These are phyloP conservation scores for Psilopsiagon aymara DNA, from an alignment of 2,113 vertebrate species.

Conservation along the genomic window DNA sequence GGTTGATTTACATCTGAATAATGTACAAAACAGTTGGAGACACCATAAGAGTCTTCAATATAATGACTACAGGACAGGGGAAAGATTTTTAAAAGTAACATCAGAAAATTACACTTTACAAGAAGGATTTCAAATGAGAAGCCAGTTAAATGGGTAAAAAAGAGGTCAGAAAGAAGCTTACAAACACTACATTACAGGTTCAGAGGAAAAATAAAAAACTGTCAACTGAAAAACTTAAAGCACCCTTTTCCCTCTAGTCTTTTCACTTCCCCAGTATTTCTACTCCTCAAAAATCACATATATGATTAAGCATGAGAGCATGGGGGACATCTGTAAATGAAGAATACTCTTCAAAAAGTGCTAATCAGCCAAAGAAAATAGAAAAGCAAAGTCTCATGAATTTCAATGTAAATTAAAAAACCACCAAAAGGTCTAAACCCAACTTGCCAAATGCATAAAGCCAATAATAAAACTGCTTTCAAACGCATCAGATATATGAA, in stretches of 20 bases:
- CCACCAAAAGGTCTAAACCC: not conserved
- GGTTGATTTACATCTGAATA: not conserved
- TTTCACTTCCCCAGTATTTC: not conserved
- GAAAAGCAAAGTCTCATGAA: not conserved
- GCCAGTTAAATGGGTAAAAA: not conserved
- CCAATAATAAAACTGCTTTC: slow-evolving; percentile 27
- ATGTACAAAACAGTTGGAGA: not conserved
- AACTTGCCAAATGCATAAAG: slow-evolving; percentile 1
- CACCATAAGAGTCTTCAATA: rapidly evolving
- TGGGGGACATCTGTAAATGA: not conserved
- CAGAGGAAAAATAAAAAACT: not conserved
- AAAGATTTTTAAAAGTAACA: not conserved
- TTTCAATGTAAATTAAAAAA: not conserved
- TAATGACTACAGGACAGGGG: not conserved
- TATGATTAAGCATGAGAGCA: not conserved
- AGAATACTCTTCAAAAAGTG: not conserved
- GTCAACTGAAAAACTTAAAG: not conserved
- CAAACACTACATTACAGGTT: not conserved
- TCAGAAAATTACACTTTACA: not conserved
- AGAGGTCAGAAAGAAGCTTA: not conserved
- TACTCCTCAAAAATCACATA: not conserved
- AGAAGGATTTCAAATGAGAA: not conserved
- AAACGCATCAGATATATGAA: not conserved
- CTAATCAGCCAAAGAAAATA: not conserved
- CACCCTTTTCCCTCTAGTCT: not conserved